Percentiles rank a stretch among this genome's conserved stretches.
Evolutionary conservation across 1,140 invertebrate genomes (phyloP).

Genomic region (Ladona fulva): DNA sequence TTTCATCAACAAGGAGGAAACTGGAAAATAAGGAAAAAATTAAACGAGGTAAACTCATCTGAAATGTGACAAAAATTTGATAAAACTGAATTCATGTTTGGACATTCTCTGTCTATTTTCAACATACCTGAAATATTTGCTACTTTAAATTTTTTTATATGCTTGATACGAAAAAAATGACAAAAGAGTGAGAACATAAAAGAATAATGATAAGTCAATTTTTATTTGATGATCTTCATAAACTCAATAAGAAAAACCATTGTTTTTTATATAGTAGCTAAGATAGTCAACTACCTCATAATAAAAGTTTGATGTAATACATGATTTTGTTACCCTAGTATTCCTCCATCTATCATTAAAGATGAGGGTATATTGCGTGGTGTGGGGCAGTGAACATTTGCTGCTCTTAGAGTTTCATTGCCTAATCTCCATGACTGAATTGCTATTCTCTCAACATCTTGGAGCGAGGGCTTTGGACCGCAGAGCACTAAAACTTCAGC

Average conservation of each 20-base stretch:
- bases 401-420: constrained; percentile 52
- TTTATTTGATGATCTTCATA: neutral
- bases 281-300: neutral
- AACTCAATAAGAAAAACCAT: neutral
- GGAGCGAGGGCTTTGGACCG: constrained; percentile 61
- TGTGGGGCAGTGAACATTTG: constrained; percentile 42
- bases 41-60: neutral
- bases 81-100: neutral
- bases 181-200: too few relatives aligned
- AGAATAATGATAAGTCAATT: neutral
- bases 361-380: constrained; percentile 53
- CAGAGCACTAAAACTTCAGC: constrained; percentile 68
- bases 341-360: constrained; percentile 39
- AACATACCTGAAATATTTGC: too few relatives aligned
- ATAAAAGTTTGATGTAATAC: neutral
- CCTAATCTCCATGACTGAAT: constrained; percentile 62
- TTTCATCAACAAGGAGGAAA: neutral
- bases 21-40: neutral
- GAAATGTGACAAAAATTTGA: neutral
- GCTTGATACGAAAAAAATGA: too few relatives aligned
- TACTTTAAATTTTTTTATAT: too few relatives aligned
- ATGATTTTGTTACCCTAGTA: neutral
- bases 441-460: constrained; percentile 61
- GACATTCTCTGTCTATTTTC: too few relatives aligned
- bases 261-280: neutral